phyloP scores from a whole-genome alignment of 2,113 vertebrate genomes.

The Bujurquina vittata region DNA sequence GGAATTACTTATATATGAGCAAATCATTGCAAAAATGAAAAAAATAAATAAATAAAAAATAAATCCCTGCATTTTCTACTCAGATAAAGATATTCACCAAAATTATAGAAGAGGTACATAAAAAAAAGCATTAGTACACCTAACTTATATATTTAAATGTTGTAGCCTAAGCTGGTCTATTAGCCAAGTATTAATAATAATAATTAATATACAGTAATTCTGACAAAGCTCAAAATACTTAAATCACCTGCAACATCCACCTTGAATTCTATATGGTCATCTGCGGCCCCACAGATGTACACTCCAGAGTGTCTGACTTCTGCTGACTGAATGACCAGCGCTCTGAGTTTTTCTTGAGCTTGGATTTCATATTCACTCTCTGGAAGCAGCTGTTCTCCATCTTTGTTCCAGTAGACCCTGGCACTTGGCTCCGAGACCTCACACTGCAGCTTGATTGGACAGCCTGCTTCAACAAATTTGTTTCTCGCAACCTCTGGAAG shows the following conservation, averaged over 20 bases:
- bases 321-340: constrained; percentile 75
- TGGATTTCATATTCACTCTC: constrained; percentile 72
- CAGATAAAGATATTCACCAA: background rate
- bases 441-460: constrained; percentile 76
- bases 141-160: background rate
- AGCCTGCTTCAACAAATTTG: constrained; percentile 77
- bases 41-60: background rate
- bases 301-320: constrained; percentile 78
- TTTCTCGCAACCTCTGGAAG: constrained; percentile 75
- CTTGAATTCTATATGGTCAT: constrained; percentile 82
- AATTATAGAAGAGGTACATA: background rate
- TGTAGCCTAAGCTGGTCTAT: background rate
- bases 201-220: constrained; percentile 57
- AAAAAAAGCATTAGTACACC: constrained; percentile 10
- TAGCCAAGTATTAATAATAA: constrained; percentile 38
- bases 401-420: constrained; percentile 80
- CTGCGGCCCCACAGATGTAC: constrained; percentile 79
- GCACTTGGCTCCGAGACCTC: constrained; percentile 76
- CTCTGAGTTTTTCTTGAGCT: constrained; percentile 70
- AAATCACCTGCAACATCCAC: constrained; percentile 86
- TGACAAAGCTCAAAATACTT: constrained; percentile 73
- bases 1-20: background rate
- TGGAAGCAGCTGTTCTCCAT: constrained; percentile 70
- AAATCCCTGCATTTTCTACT: background rate
- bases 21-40: background rate